Percentiles rank a stretch among this genome's conserved stretches.
Conservation (phyloP, 2,113 vertebrate genomes). For the Paradisaea rubra region DNA sequence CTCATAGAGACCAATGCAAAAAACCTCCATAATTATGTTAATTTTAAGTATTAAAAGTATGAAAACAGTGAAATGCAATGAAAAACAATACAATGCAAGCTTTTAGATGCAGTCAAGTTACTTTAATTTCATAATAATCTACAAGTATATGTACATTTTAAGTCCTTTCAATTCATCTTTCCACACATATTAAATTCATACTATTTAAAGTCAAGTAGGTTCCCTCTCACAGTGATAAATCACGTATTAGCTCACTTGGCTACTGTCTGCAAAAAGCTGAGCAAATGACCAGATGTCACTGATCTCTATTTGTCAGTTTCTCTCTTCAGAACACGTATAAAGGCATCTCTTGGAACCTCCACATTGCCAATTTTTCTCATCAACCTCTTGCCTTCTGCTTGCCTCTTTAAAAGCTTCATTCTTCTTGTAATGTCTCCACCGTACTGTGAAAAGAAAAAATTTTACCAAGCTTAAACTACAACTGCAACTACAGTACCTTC, state of each 20-base stretch:
- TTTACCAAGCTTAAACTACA: background rate
- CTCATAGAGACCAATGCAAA: background rate
- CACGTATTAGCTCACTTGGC: background rate
- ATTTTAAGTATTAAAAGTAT: background rate
- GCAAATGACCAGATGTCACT: background rate
- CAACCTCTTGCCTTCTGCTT: conserved; percentile 92
- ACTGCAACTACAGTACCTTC: background rate
- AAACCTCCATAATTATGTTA: background rate
- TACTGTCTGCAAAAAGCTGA: background rate
- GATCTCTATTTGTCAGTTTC: conserved; percentile 68
- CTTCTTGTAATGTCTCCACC: conserved; percentile 94
- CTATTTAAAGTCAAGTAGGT: background rate
- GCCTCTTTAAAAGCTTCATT: conserved; percentile 94
- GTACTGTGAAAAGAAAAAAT: conserved; percentile 72
- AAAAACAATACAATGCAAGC: background rate
- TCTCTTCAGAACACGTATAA: conserved; percentile 87
- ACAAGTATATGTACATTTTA: background rate
- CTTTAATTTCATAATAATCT: background rate
- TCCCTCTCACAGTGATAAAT: background rate
- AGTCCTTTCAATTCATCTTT: background rate
- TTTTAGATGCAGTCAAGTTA: background rate
- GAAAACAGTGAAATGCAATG: background rate
- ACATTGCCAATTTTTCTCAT: conserved; percentile 90
- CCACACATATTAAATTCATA: background rate
- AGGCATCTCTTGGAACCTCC: conserved; percentile 91